Base-by-base conservation (phyloP, 2,888 invertebrate genomes). In the Diploptera punctata region DNA sequence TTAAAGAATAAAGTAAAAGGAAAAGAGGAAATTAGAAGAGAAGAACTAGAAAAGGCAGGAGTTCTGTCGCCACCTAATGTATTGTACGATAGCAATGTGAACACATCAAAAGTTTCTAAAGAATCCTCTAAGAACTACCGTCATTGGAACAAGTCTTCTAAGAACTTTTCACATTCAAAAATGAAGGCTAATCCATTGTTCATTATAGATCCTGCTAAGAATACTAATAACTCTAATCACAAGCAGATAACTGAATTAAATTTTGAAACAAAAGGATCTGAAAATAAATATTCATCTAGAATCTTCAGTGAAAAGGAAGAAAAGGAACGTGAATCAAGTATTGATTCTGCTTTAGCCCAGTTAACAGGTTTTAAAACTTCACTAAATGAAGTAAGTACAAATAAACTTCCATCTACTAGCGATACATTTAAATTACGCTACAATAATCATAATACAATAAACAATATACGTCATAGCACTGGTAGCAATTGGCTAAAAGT, bases 1-100 rank as follows among this genome's bases (percentile, higher is more conserved):
- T n/a, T n/a, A n/a, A 47, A 26, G 38, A 9, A 19, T 16, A 49
- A 52, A 31, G 43, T 19, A 7, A 49, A 47, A n/a, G 21, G 10
- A 2, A 24, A 19, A 52, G 49, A 49, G 33, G 70, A 62, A 61
- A 65, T 54, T 18, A 44, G 67, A n/a, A 54, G 73, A 19, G 57
- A 54, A 67, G 70, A 70, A 26, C 43, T 71, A 38, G 57, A 68
- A 52, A 49, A 70, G 33, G 73, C 73, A n/a, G 73, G 73, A 18
- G n/a, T 74, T 19, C 33, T 71, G 13, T 19, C 54, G 16, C 61
- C 71, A 10, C 26, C 57, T 26, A 67, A 44, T 13, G 5, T 60
- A 31, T 19, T 31, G 70, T 44, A 31, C 43, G 57, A 44, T 47
- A 61, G 61, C 19, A 44, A 21, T 29, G 65, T 19, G 9, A 65